phyloP scores from a whole-genome alignment of 2,797 vertebrate species.

The Aythya fuligula region DNA sequence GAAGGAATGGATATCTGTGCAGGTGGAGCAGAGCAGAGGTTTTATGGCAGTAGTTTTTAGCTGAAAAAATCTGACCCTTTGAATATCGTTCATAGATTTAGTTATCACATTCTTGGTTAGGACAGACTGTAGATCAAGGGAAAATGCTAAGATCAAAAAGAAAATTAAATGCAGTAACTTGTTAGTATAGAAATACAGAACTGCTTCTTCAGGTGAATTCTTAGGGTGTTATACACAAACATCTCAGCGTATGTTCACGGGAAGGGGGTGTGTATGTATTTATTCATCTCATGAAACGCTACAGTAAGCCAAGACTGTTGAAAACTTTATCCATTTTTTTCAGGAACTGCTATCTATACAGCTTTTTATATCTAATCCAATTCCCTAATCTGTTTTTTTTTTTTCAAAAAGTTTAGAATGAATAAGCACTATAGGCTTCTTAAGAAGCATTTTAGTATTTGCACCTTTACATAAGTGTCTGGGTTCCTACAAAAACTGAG shows the following conservation, averaged over 20 bases:
- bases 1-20: background rate
- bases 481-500: background rate
- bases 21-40: background rate
- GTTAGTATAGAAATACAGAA: background rate
- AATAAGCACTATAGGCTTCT: background rate
- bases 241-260: accelerated
- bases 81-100: background rate
- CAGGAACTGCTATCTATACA: background rate
- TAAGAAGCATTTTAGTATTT: background rate
- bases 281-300: background rate
- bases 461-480: background rate
- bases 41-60: background rate
- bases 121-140: background rate
- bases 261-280: too few relatives aligned
- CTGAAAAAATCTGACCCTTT: background rate
- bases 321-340: background rate
- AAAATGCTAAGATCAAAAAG: background rate
- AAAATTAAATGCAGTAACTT: background rate
- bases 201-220: background rate
- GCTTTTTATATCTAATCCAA: background rate
- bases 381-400: background rate
- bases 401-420: background rate
- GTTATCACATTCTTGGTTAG: background rate
- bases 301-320: background rate
- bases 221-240: background rate